Percentiles rank a stretch among this genome's conserved stretches.
Evolutionary conservation across 2,888 invertebrate species (phyloP).

Genomic region (Caenorhabditis drosophilae): DNA sequence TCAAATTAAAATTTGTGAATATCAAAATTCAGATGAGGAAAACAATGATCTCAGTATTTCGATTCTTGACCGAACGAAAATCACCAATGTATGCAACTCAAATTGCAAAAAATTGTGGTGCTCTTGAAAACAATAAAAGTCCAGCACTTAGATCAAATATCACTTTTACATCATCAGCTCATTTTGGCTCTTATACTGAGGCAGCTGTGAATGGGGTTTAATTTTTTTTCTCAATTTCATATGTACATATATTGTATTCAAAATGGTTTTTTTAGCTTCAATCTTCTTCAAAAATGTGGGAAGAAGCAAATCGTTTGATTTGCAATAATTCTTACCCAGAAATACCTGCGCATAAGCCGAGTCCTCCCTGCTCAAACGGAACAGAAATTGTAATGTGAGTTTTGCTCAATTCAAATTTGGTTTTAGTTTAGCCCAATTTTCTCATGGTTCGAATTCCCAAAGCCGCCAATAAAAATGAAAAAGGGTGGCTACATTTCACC

Average conservation of each 20-base stretch:
- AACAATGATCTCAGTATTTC: slow-evolving; percentile 14
- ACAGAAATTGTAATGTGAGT: background rate
- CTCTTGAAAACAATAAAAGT: slow-evolving; percentile 24
- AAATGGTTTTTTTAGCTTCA: slow-evolving; percentile 32
- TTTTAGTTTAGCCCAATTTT: no score
- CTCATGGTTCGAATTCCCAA: no score
- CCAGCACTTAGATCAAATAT: no score
- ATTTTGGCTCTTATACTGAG: slow-evolving; percentile 16
- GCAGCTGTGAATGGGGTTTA: slow-evolving; percentile 30
- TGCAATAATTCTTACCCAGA: no score
- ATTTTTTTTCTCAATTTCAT: no score
- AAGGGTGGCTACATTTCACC: no score
- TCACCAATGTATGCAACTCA: slow-evolving; percentile 20
- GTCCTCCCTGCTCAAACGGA: background rate
- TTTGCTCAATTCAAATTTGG: background rate
- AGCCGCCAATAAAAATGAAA: no score
- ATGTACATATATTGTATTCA: no score
- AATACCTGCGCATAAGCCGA: background rate
- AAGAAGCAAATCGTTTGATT: slow-evolving; percentile 21
- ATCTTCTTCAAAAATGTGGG: slow-evolving; percentile 26
- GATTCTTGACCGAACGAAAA: slow-evolving; percentile 20
- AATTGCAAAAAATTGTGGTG: slow-evolving; percentile 20
- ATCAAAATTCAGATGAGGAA: slow-evolving; percentile 16
- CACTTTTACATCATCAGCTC: no score
- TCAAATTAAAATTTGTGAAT: background rate